Conservation (phyloP, 1,140 invertebrate genomes). For the Thalassaphorura encarpata region DNA sequence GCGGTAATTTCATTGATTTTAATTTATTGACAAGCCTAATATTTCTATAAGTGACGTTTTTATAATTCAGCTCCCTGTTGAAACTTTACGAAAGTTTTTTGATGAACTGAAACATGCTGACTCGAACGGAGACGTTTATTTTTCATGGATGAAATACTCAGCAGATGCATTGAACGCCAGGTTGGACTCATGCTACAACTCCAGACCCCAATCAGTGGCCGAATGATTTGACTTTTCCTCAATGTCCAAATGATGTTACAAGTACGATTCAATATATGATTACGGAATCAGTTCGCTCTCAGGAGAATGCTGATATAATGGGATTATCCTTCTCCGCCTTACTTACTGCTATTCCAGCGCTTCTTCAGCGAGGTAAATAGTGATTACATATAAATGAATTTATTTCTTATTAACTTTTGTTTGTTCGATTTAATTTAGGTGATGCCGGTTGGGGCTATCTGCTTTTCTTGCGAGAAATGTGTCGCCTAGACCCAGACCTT, state of each 20-base stretch:
- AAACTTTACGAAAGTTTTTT: constrained; percentile 21
- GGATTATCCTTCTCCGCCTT: constrained; percentile 23
- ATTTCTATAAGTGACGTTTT: too few relatives aligned
- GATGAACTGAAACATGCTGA: constrained; percentile 23
- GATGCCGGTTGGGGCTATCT: constrained; percentile 30
- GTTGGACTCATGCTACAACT: constrained; percentile 11
- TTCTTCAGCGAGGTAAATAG: constrained; percentile 24
- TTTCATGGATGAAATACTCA: constrained; percentile 31
- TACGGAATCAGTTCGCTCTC: constrained; percentile 8
- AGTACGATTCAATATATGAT: constrained; percentile 22
- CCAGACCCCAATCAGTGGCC: constrained; percentile 25
- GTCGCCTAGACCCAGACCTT: constrained; percentile 20
- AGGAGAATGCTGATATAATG: constrained; percentile 17
- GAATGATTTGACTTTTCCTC: constrained; percentile 24
- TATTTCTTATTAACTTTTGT: constrained; percentile 1
- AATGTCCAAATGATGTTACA: constrained; percentile 14
- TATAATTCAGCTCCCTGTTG: constrained; percentile 17
- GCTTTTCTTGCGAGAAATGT: constrained; percentile 28
- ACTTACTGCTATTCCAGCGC: constrained; percentile 21
- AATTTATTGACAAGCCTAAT: too few relatives aligned
- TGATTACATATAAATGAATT: background rate
- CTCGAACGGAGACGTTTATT: constrained; percentile 20
- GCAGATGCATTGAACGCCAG: constrained; percentile 28
- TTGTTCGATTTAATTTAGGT: constrained; percentile 12
- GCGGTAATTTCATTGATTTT: too few relatives aligned